Conservation (phyloP, 2,888 invertebrate genomes). For the Drosophila helvetica region DNA sequence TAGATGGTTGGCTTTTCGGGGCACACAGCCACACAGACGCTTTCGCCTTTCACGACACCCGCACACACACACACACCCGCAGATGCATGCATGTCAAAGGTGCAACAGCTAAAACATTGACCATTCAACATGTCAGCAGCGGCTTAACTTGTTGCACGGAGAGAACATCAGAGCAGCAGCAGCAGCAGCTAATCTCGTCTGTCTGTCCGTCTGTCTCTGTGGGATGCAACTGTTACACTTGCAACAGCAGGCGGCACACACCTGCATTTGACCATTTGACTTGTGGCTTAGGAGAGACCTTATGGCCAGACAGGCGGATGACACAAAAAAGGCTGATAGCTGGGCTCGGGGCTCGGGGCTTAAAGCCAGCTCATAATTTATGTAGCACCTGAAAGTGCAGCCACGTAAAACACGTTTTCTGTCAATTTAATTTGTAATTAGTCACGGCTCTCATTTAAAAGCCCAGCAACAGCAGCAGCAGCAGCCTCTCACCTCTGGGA, state of each 20-base stretch:
- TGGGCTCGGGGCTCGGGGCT: not conserved
- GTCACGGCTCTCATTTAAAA: constrained; percentile 68
- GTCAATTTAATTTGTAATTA: constrained; percentile 76
- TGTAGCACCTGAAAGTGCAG: constrained; percentile 53
- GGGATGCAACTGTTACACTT: not conserved
- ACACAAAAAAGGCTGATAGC: constrained; percentile 5
- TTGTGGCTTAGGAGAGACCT: constrained; percentile 24
- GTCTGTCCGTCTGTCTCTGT: constrained; percentile 2
- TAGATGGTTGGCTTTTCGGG: constrained; percentile 18
- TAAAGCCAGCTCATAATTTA: constrained; percentile 52
- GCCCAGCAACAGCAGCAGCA: constrained; percentile 15
- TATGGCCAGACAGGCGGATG: not conserved
- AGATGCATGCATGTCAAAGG: constrained; percentile 43
- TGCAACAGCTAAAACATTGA: constrained; percentile 58
- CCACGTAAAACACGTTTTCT: constrained; percentile 66
- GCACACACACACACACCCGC: not conserved
- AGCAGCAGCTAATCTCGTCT: constrained; percentile 11
- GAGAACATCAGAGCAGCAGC: not conserved
- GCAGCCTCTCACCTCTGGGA: not conserved
- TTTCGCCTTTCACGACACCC: not conserved
- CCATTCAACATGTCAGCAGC: constrained; percentile 65
- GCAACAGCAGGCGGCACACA: constrained; percentile 1
- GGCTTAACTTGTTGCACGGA: constrained; percentile 70
- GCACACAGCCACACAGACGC: not conserved
- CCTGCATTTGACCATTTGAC: constrained; percentile 37